A percentile compares a stretch with the other conserved stretches of the same genome.
Conservation (phyloP, 2,113 vertebrate genomes). For the Mungos mungo region DNA sequence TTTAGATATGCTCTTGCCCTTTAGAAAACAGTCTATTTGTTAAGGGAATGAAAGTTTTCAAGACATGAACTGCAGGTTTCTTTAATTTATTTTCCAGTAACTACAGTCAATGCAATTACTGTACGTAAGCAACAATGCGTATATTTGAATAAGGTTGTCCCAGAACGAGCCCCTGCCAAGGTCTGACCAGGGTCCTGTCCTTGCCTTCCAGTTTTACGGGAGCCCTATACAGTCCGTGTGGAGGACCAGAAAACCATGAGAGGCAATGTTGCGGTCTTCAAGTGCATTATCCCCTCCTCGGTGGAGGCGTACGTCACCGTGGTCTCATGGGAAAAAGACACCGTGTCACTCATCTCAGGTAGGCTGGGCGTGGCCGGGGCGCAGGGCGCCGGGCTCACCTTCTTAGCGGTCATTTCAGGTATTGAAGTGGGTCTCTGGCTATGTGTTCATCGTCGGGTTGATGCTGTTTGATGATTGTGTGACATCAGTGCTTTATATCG, state of each 20-base stretch:
- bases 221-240: conserved; percentile 99
- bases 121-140: fast-evolving
- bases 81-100: not conserved
- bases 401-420: not conserved
- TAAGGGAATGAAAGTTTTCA: not conserved
- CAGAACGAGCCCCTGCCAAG: fast-evolving
- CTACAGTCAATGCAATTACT: fast-evolving
- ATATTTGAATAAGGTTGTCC: fast-evolving
- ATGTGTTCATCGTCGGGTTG: not conserved
- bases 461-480: not conserved
- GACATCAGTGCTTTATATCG: not conserved
- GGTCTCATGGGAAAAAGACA: conserved; percentile 99
- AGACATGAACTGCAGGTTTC: not conserved
- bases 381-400: not conserved
- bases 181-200: not conserved
- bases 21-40: not conserved
- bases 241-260: conserved; percentile 99
- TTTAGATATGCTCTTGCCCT: not conserved
- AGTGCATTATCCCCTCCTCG: conserved; percentile 99
- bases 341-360: conserved; percentile 99
- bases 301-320: conserved; percentile 98
- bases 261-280: conserved; percentile 99
- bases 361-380: conserved; percentile 68
- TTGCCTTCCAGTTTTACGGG: conserved; percentile 92
- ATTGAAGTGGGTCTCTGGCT: not conserved